Evolutionary conservation across 2,888 invertebrate species (phyloP), one percentile per base, ranked within the genome.

Genomic region (Leucania comma): DNA sequence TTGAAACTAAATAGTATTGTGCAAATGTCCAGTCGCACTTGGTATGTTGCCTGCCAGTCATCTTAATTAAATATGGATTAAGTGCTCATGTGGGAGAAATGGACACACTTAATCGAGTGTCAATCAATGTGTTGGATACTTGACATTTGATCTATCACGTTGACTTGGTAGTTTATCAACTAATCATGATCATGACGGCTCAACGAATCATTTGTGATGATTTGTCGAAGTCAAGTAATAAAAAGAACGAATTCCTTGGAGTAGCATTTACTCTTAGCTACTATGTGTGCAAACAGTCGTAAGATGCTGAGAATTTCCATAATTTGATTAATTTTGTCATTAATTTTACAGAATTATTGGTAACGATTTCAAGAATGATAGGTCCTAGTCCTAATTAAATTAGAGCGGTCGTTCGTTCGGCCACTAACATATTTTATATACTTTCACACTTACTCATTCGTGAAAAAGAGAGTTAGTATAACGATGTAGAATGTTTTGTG

Each of bases 381-480:
- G n/a, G n/a, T n/a, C n/a, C n/a, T n/a, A n/a, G 12, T 32, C 3
- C 24, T 26, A 68, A 68, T 68, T 68, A 48, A 68, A 76, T 58
- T n/a, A 50, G 35, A 51, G 50, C 57, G 50, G 26, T 35, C 22
- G 58, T 42, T 62, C 46, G 50, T 58, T n/a, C 54, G 60, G 64
- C 54, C 20, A 51, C 46, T 59, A 48, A 62, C 62, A 78, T 65
- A 71, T 66, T 65, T 62, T 64, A 77, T 56, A 79, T 56, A 81
- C 78, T 79, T 79, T 79, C 78, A 72, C 61, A 81, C 67, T 81
- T 77, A 77, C 66, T 79, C 81, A 81, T 57, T 81, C 78, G 78
- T 79, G 78, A 79, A 79, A 63, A 81, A 68, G 81, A 79, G 81
- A 78, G 81, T 80, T 60, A 54, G 51, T 77, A 32, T 56, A 75